These are phyloP conservation scores for Iphiclides podalirius DNA, from an alignment of 2,888 invertebrate genomes.

Conservation along the genomic window DNA sequence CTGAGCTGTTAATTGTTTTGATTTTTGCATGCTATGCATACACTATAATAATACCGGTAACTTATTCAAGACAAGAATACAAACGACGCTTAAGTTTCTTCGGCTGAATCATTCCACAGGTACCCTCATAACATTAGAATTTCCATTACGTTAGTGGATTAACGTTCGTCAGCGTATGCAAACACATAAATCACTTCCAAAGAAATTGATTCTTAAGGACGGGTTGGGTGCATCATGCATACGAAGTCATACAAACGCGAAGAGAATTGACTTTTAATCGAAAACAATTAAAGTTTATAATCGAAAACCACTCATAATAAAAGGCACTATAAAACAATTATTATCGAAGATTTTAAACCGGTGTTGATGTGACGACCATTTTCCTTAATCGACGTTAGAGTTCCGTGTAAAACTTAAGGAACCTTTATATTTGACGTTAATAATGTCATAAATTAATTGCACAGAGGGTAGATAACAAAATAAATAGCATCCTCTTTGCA, in stretches of 20 bases:
- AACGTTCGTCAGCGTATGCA: neutral
- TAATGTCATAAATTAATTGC: neutral
- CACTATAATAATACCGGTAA: too few species aligned
- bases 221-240: slow-evolving; percentile 1
- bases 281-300: neutral
- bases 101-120: slow-evolving; percentile 4
- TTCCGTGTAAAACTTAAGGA: slow-evolving; percentile 7
- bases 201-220: neutral
- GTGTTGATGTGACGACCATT: slow-evolving; percentile 9
- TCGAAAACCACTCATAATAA: neutral
- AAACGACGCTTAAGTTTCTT: neutral
- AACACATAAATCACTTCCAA: neutral
- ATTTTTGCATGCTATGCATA: too few species aligned
- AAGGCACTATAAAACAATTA: slow-evolving; percentile 4
- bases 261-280: neutral
- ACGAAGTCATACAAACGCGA: neutral
- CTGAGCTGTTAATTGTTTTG: too few species aligned
- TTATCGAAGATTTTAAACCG: slow-evolving; percentile 17
- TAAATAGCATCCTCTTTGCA: neutral
- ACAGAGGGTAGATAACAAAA: neutral
- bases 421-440: neutral
- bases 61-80: neutral
- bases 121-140: slow-evolving; percentile 5
- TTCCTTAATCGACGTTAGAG: slow-evolving; percentile 17
- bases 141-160: slow-evolving; percentile 11